Percentiles rank a stretch among this genome's conserved stretches.
Conservation (phyloP, 1,140 invertebrate species). For the Colletes latitarsis region DNA sequence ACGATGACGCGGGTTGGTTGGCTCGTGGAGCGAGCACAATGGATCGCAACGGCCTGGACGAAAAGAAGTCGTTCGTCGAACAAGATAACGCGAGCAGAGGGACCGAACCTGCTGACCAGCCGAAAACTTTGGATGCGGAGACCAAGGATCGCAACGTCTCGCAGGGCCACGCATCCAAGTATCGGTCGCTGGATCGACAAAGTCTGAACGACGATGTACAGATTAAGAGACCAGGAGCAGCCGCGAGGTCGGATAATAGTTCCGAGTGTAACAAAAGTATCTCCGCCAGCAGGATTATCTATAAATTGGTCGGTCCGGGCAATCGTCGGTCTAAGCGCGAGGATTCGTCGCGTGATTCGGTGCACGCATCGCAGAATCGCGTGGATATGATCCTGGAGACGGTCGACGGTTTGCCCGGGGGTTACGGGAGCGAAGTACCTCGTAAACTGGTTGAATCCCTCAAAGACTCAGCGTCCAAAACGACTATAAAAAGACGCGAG, state of each 20-base stretch:
- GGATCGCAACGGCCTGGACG: background rate
- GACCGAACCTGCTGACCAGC: background rate
- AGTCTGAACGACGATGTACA: too few relatives aligned
- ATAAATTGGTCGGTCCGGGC: slow-evolving; percentile 16
- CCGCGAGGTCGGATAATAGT: too few relatives aligned
- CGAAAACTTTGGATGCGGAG: background rate
- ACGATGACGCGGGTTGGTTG: background rate
- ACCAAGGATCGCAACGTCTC: background rate
- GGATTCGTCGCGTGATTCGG: background rate
- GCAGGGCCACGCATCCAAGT: background rate
- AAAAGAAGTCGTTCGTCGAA: background rate
- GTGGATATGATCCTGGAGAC: slow-evolving; percentile 12
- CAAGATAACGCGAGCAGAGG: background rate
- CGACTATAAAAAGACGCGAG: slow-evolving; percentile 20
- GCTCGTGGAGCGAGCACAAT: background rate
- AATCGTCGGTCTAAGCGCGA: slow-evolving; percentile 12
- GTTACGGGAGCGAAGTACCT: slow-evolving; percentile 5
- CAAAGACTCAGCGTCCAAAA: slow-evolving; percentile 4
- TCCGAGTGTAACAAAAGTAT: background rate
- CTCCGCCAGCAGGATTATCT: background rate
- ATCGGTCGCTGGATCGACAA: too few relatives aligned
- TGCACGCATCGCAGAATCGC: background rate
- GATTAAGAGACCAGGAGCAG: too few relatives aligned
- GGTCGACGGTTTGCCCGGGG: background rate
- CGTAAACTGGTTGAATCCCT: slow-evolving; percentile 47